Evolutionary conservation across 35 echinoderm and acorn worm genomes (phyloP).

Genomic region (Holothuria glaberrima): DNA sequence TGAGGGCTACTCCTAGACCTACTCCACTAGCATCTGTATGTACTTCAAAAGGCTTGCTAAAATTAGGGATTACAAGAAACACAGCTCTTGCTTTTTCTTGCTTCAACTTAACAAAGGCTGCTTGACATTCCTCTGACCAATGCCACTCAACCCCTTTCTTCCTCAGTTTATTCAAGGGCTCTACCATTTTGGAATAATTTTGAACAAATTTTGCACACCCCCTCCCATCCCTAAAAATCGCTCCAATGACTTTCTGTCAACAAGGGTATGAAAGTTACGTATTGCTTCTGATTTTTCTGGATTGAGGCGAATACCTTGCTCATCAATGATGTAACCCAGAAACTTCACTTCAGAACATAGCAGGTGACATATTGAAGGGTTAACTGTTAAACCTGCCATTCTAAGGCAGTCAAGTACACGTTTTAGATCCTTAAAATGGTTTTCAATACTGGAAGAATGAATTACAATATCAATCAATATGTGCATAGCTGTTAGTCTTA

Average conservation of each 20-base stretch:
- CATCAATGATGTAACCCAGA: no score
- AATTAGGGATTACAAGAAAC: no score
- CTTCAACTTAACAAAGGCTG: no score
- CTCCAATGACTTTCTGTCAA: slow-evolving; percentile 33
- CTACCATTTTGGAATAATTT: no score
- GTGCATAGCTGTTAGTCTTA: background rate
- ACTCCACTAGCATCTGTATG: slow-evolving; percentile 35
- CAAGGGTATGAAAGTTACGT: background rate
- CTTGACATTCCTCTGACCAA: slow-evolving; percentile 34
- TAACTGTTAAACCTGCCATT: slow-evolving; percentile 18
- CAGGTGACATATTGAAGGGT: slow-evolving; percentile 8
- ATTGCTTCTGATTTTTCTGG: no score
- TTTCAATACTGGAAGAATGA: no score
- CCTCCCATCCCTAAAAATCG: slow-evolving; percentile 39
- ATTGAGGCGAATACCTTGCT: no score
- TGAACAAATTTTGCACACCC: slow-evolving; percentile 47
- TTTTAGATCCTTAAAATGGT: slow-evolving; percentile 28
- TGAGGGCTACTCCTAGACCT: slow-evolving; percentile 18
- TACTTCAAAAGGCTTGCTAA: no score
- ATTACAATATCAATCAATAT: background rate
- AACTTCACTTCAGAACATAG: slow-evolving; percentile 13
- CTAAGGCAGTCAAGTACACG: slow-evolving; percentile 8
- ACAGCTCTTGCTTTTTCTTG: no score
- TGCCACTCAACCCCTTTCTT: slow-evolving; percentile 47
- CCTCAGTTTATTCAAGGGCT: no score